Conservation (phyloP, 2,797 vertebrate genomes). For the Sitta carolinensis region DNA sequence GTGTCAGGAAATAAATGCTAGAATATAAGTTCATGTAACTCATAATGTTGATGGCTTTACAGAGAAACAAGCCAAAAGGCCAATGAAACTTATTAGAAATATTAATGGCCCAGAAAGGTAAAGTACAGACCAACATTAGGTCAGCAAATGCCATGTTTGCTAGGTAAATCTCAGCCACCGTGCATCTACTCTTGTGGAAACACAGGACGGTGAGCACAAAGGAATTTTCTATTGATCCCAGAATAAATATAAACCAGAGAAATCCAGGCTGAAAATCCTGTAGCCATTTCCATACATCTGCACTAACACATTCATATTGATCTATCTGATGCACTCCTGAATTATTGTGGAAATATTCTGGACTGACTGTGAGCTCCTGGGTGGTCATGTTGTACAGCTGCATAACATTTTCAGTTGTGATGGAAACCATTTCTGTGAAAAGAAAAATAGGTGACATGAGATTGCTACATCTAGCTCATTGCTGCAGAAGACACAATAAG, state of each 20-base stretch:
- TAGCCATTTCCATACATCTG: slow-evolving; percentile 74
- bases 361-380: not conserved
- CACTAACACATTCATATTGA: slow-evolving; percentile 32
- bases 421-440: slow-evolving; percentile 55
- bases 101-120: slow-evolving; percentile 89
- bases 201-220: slow-evolving; percentile 85
- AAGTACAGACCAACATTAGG: slow-evolving; percentile 80
- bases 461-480: not conserved
- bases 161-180: slow-evolving; percentile 89
- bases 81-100: slow-evolving; percentile 81
- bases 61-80: slow-evolving; percentile 85
- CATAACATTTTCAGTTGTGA: not conserved
- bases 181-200: slow-evolving; percentile 80
- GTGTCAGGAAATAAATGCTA: slow-evolving; percentile 85
- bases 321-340: not conserved
- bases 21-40: slow-evolving; percentile 84
- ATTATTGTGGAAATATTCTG: not conserved
- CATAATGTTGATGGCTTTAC: slow-evolving; percentile 78
- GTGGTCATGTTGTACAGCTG: not conserved
- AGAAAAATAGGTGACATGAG: slow-evolving; percentile 35
- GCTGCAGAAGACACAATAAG: not conserved
- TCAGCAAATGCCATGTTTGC: slow-evolving; percentile 86
- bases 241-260: slow-evolving; percentile 83
- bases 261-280: slow-evolving; percentile 80
- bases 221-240: slow-evolving; percentile 82